phyloP scores from a whole-genome alignment of 2,113 vertebrate genomes.

The Lucifuga dentata region DNA sequence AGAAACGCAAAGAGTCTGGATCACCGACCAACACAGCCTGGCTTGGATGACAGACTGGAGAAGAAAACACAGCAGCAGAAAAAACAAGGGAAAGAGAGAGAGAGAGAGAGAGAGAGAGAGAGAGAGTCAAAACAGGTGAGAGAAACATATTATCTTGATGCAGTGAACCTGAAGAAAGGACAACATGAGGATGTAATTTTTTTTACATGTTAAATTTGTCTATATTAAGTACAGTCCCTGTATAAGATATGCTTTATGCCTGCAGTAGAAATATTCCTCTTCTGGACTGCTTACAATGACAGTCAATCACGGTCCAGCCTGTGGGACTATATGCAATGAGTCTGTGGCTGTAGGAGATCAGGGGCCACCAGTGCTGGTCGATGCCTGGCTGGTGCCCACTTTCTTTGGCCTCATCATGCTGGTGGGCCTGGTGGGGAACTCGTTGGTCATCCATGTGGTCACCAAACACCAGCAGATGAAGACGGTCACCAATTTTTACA shows the following conservation, averaged over 20 bases:
- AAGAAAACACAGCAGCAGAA: not conserved
- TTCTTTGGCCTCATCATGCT: constrained; percentile 79
- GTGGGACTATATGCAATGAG: constrained; percentile 42
- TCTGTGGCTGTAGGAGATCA: constrained; percentile 16
- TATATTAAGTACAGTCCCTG: no score
- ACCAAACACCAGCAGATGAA: constrained; percentile 81
- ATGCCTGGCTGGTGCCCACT: constrained; percentile 80
- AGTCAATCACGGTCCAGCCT: constrained; percentile 13
- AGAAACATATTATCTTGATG: no score
- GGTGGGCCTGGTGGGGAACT: constrained; percentile 77
- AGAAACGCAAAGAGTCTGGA: constrained; percentile 13
- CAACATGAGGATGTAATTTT: no score
- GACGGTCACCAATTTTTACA: constrained; percentile 80
- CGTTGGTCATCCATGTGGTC: constrained; percentile 80
- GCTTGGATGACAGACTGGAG: not conserved
- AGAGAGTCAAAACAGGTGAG: no score
- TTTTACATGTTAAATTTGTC: no score
- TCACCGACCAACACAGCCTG: not conserved
- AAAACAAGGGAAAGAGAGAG: constrained; percentile 21
- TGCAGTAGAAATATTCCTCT: not conserved
- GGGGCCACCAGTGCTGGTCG: constrained; percentile 60
- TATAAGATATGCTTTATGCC: not conserved
- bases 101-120: no score
- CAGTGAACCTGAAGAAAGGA: no score
- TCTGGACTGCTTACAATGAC: constrained; percentile 17